Conservation (phyloP, 35 echinoderm and acorn worm species). For the Eucidaris tribuloides region DNA sequence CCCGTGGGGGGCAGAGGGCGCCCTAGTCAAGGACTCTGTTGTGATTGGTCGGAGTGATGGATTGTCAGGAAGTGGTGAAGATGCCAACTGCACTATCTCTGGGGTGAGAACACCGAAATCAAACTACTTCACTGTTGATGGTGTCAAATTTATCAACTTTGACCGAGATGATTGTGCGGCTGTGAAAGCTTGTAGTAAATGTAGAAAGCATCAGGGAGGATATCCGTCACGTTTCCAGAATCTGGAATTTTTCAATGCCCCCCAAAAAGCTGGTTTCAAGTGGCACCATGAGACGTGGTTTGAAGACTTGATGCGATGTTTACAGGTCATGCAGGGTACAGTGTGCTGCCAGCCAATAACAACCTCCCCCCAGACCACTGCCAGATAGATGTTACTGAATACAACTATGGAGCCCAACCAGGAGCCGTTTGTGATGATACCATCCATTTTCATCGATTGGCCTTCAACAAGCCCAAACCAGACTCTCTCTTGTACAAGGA, state of each 20-base stretch:
- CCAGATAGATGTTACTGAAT: background rate
- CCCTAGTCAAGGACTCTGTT: constrained; percentile 46
- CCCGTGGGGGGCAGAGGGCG: constrained; percentile 45
- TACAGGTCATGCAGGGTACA: constrained; percentile 12
- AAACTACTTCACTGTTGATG: constrained; percentile 48
- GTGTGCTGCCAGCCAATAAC: constrained; percentile 30
- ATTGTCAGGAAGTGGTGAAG: background rate
- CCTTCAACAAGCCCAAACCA: constrained; percentile 51
- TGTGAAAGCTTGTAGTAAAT: constrained; percentile 37
- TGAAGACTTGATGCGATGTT: constrained; percentile 68
- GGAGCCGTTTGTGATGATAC: constrained; percentile 64
- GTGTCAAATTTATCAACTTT: constrained; percentile 76
- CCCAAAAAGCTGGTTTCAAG: constrained; percentile 58
- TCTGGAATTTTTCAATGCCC: constrained; percentile 42
- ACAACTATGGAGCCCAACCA: background rate
- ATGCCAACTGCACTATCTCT: constrained; percentile 19
- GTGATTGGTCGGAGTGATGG: constrained; percentile 54
- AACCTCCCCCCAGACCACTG: constrained; percentile 52
- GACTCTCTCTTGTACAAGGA: constrained; percentile 56
- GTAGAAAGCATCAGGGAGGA: constrained; percentile 52
- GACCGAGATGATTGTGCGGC: constrained; percentile 38
- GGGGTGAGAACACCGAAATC: constrained; percentile 44
- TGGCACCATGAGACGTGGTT: constrained; percentile 67
- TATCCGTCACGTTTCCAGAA: constrained; percentile 35
- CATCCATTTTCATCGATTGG: constrained; percentile 49